Base-by-base conservation (phyloP, 2,888 invertebrate genomes). In the Netelia inedita region DNA sequence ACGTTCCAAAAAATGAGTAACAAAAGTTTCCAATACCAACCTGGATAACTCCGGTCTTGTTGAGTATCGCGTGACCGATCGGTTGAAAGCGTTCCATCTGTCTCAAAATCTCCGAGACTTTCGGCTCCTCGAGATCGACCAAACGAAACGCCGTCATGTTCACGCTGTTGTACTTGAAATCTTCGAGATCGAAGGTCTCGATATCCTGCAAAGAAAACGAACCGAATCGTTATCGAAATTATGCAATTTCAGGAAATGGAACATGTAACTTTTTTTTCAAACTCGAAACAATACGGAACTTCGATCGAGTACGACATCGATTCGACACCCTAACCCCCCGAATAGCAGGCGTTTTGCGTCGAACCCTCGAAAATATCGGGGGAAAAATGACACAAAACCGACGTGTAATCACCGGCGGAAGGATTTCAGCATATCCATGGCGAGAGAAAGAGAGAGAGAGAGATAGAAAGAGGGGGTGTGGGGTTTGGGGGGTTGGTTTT, bases 71-170 rank as follows among this genome's bases (percentile, higher is more conserved):
- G 72, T 97, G 96, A 1, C 98, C 97, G 83, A 97, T 96, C 0
- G 98, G 97, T 89, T 98, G 98, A 93, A 98, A 97, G 92, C 96
- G 96, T 94, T 97, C 97, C 97, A 98, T 98, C 90, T 98, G 96
- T 82, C 96, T 96, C 50, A 98, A 95, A 2, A 96, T 95, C 86
- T 97, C 97, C 84, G 95, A 95, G 75, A 97, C 97, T 89, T 96
- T 96, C 50, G 96, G 95, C 41, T 97, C 96, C 78, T 96, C 96
- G 2, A 97, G 95, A 92, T 98, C 98, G 1, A 98, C 98, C 86
- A 98, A 94, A 63, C 98, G 95, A 95, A 98, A 98, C 0, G 98
- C 98, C n/a, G 98, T 98, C 94, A 98, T 98, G 94, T 98, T 98
- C 57, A 98, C 98, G 63, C 97, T 96, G 92, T 98, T 98, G 94